Evolutionary conservation across 2,797 vertebrate genomes (phyloP).

Genomic region (Micromesistius poutassou): DNA sequence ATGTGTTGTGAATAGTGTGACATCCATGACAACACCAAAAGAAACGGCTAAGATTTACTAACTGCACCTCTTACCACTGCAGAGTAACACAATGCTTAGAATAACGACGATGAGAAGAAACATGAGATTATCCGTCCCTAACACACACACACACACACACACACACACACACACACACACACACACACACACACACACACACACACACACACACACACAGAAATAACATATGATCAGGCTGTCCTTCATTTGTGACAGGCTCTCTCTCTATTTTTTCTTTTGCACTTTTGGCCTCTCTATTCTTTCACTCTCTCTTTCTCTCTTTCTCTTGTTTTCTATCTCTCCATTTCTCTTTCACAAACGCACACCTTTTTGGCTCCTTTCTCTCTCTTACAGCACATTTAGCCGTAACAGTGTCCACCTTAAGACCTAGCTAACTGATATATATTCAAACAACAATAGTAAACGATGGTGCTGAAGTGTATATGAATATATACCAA

Average conservation of each 20-base stretch:
- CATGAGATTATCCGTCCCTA: neutral
- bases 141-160: constrained; percentile 3
- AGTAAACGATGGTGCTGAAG: constrained; percentile 81
- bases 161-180: constrained; percentile 5
- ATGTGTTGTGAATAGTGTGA: constrained; percentile 48
- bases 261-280: constrained; percentile 4
- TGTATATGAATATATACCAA: constrained; percentile 70
- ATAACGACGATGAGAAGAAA: constrained; percentile 5
- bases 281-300: neutral
- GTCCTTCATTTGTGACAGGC: constrained; percentile 12
- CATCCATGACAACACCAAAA: constrained; percentile 37
- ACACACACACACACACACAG: constrained; percentile 4
- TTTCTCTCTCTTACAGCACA: constrained; percentile 42
- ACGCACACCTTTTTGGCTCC: neutral
- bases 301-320: constrained; percentile 11
- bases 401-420: constrained; percentile 56
- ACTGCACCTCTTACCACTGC: constrained; percentile 15
- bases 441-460: constrained; percentile 76
- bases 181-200: constrained; percentile 17
- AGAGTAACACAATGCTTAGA: constrained; percentile 16
- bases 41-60: constrained; percentile 10
- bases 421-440: constrained; percentile 62
- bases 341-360: neutral
- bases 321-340: neutral
- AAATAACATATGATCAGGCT: constrained; percentile 22